Base-by-base conservation (phyloP, 2,113 vertebrate genomes). In the Rhombomys opimus region DNA sequence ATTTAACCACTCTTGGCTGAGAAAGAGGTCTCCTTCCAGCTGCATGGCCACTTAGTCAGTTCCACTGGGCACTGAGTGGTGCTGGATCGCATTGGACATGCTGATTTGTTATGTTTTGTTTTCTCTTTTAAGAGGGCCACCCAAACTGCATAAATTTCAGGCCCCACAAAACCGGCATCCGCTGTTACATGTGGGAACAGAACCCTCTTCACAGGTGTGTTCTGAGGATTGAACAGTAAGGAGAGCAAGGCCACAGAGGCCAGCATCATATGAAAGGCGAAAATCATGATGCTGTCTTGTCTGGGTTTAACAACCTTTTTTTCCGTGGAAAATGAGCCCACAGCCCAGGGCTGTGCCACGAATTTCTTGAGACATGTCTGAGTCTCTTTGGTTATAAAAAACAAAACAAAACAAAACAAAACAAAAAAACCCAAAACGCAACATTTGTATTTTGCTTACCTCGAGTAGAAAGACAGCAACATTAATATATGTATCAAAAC, bases 61-160 rank as follows among this genome's bases (percentile, higher is more conserved):
- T 89, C 72, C 27, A 59, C 13, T 65, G 41, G 0, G 2, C 27
- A 6, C 32, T 54, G 27, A 50, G 13, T 46, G 52, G 17, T 50
- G 41, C 65, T 65, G 30, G 59, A 70, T 2, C 20, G 35, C 15
- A 12, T 41, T 63, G 80, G 70, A 9, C 4, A 54, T 23, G 54
- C 57, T 52, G 9, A 13, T 84, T 90, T 90, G 46, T 63, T 87
- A 38, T 81, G 94, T 22, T 54, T 70, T 73, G 13, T 81, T 88
- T 96, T 90, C 82, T 65, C 67, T 87, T 82, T 76, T 30, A 80
- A 88, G 65, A 82, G 46, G 78, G 87, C 27, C 54, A 57, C 38
- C 52, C 72, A 90, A 95, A 70, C 10, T 87, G 90, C 46, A 35
- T 52, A 67, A 15, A 78, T 68, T 57, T 87, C 72, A 86, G 72